Conservation (phyloP, 2,888 invertebrate species). For the Mythimna impura region DNA sequence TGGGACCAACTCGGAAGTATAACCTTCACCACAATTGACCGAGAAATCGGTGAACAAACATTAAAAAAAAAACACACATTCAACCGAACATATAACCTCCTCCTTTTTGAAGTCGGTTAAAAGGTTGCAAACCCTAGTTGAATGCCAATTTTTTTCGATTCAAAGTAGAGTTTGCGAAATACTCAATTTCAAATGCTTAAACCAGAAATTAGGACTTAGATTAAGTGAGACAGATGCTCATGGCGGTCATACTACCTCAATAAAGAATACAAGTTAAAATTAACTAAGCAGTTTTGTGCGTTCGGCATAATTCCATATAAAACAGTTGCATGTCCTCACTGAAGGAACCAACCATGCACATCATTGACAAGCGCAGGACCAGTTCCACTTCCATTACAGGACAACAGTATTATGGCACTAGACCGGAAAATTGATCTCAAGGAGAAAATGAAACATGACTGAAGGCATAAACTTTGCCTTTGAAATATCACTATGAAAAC, state of each 20-base stretch:
- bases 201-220: too few species aligned
- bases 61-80: too few species aligned
- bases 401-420: constrained; percentile 28
- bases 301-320: neutral
- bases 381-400: constrained; percentile 24
- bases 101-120: too few species aligned
- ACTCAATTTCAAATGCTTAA: too few species aligned
- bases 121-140: too few species aligned
- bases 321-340: constrained; percentile 1
- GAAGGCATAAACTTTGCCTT: neutral
- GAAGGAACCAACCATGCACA: constrained; percentile 36
- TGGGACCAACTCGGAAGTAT: too few species aligned
- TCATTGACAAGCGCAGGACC: constrained; percentile 30
- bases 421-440: constrained; percentile 10
- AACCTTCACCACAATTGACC: too few species aligned
- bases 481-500: constrained; percentile 5
- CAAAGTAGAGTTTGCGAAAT: too few species aligned
- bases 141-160: too few species aligned
- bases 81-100: too few species aligned
- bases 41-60: too few species aligned
- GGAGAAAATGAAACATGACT: constrained; percentile 38
- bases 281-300: neutral
- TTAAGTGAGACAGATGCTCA: neutral
- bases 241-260: neutral
- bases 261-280: neutral